Percentiles rank a stretch among this genome's conserved stretches.
phyloP scores from a whole-genome alignment of 2,113 vertebrate genomes.

The Suricata suricatta region DNA sequence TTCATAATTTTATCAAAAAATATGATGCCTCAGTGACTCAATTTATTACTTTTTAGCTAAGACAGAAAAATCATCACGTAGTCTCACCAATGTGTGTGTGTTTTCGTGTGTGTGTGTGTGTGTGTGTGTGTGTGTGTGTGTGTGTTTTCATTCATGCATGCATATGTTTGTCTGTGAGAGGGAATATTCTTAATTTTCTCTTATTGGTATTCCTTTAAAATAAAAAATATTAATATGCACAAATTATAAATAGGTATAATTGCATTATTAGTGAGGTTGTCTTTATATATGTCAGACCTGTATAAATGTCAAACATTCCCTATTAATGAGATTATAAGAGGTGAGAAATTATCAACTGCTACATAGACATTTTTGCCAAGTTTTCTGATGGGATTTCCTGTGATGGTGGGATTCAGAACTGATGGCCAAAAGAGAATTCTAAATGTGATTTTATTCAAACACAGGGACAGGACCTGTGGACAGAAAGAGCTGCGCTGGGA shows the following conservation, averaged over 20 bases:
- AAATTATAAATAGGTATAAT: constrained; percentile 79
- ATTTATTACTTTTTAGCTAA: neutral
- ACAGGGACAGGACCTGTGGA: too few species aligned
- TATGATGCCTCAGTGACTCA: neutral
- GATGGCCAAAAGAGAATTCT: too few species aligned
- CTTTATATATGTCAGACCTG: neutral
- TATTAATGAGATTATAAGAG: constrained; percentile 57
- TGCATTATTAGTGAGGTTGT: constrained; percentile 77
- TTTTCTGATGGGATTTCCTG: neutral
- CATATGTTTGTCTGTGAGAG: neutral
- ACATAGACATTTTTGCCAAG: constrained; percentile 45
- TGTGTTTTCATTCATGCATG: neutral
- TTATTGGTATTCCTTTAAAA: neutral
- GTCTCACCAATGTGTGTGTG: neutral
- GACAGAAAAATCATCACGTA: neutral
- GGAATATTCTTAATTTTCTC: constrained; percentile 64
- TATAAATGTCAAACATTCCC: constrained; percentile 76
- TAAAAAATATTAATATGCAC: constrained; percentile 71
- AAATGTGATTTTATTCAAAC: too few species aligned
- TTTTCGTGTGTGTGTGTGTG: neutral
- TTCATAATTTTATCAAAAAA: neutral
- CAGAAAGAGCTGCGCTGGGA: too few species aligned
- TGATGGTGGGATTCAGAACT: too few species aligned
- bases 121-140: neutral
- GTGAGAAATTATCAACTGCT: constrained; percentile 63